Base-by-base conservation (phyloP, 2,797 vertebrate species). In the Sparidentex hasta region DNA sequence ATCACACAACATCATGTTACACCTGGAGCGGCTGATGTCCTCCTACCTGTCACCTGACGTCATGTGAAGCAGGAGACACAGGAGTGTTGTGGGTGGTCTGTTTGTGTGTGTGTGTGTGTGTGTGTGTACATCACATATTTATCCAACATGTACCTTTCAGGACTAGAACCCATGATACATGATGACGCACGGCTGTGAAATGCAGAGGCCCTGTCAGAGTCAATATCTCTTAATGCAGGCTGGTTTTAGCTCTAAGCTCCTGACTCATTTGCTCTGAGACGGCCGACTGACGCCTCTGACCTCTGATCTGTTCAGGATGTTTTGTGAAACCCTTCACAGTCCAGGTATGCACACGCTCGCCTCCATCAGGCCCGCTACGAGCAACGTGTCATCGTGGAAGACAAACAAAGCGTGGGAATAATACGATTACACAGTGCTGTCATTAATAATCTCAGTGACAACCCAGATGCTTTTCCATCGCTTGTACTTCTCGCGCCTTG, bases 381-480 rank as follows among this genome's bases (percentile, higher is more conserved):
- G 73, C 67, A 71, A 44, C 59, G 1, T n/a, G 66, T 64, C 66
- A 71, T 16, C 6, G 11, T 2, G 0, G 46, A 55, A 70, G 67
- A 66, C 25, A 64, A 76, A 72, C 76, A 66, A 73, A 84, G 72
- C n/a, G 73, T 62, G 78, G 71, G 84, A 85, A 81, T 71, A 64
- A 62, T 65, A 76, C 68, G 67, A 51, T 71, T 59, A 52, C 67
- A 56, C 61, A 29, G 17, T 2, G 2, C 74, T 54, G 81, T 83
- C 84, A 51, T 86, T 84, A 86, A 88, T 87, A 81, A 88, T 87
- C 76, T 89, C 78, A 64, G 58, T 83, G 90, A 86, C 88, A 77
- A 69, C 65, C 70, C 76, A 25, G 69, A 87, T 77, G 80, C 82
- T 61, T 80, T 55, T 63, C 62, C 74, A n/a, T 81, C 12, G 11